Evolutionary conservation across 2,888 invertebrate species (phyloP).

Genomic region (Mechanitis messenoides): DNA sequence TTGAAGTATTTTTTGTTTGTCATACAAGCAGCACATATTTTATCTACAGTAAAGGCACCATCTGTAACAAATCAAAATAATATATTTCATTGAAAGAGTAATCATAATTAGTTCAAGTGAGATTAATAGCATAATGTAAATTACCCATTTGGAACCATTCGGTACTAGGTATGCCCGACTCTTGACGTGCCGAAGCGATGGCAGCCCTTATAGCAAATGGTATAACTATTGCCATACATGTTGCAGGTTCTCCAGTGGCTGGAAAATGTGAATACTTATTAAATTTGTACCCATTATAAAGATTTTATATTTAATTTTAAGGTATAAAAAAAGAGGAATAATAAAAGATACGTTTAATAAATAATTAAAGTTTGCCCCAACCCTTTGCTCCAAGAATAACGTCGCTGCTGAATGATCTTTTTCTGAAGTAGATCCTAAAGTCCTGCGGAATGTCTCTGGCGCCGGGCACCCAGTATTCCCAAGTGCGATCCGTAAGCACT

Average conservation of each 20-base stretch:
- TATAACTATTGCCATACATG: slow-evolving; percentile 60
- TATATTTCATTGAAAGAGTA: not conserved
- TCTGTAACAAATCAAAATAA: slow-evolving; percentile 46
- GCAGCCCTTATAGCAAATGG: slow-evolving; percentile 80
- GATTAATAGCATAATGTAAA: slow-evolving; percentile 21
- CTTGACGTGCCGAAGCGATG: slow-evolving; percentile 76
- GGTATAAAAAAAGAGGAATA: not conserved
- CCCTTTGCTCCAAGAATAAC: slow-evolving; percentile 28
- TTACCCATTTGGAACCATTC: slow-evolving; percentile 78
- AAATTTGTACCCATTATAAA: too few relatives aligned
- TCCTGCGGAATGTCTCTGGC: slow-evolving; percentile 85
- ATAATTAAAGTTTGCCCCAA: not conserved
- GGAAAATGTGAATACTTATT: slow-evolving; percentile 15
- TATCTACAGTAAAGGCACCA: slow-evolving; percentile 65
- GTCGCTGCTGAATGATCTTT: slow-evolving; percentile 49
- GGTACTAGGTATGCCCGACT: slow-evolving; percentile 69
- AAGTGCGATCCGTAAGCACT: slow-evolving; percentile 83
- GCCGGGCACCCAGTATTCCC: slow-evolving; percentile 85
- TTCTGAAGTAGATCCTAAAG: slow-evolving; percentile 80
- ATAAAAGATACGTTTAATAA: slow-evolving; percentile 11
- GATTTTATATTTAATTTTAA: too few relatives aligned
- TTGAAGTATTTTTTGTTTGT: slow-evolving; percentile 39
- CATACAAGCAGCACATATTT: slow-evolving; percentile 33
- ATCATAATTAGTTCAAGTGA: not conserved
- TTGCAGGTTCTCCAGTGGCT: slow-evolving; percentile 73